phyloP scores from a whole-genome alignment of 2,888 invertebrate species.

The Lomographa bimaculata region DNA sequence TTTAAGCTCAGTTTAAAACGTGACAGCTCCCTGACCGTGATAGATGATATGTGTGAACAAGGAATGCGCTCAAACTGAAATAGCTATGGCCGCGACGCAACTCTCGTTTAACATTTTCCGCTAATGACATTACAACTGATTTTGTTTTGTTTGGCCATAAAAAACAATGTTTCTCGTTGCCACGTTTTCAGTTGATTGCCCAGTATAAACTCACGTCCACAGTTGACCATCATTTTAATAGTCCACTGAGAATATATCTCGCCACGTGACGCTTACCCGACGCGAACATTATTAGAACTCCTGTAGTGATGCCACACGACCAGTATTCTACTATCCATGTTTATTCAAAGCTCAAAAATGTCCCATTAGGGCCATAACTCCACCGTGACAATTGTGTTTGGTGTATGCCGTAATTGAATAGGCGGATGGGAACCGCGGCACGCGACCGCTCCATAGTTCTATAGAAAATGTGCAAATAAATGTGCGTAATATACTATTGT shows the following conservation, averaged over 20 bases:
- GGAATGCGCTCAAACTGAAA: slow-evolving; percentile 65
- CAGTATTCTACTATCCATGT: slow-evolving; percentile 64
- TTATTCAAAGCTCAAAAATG: slow-evolving; percentile 70
- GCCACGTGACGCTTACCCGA: slow-evolving; percentile 53
- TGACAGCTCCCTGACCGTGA: slow-evolving; percentile 67
- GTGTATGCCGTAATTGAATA: slow-evolving; percentile 73
- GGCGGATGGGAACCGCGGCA: slow-evolving; percentile 71
- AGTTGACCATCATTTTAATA: slow-evolving; percentile 59
- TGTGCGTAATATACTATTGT: slow-evolving; percentile 67
- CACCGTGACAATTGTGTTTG: slow-evolving; percentile 72
- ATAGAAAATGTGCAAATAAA: slow-evolving; percentile 67
- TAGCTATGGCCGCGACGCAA: slow-evolving; percentile 49
- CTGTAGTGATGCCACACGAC: slow-evolving; percentile 76
- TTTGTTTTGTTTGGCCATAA: slow-evolving; percentile 47
- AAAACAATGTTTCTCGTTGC: slow-evolving; percentile 43
- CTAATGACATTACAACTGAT: slow-evolving; percentile 57
- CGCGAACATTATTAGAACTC: slow-evolving; percentile 68
- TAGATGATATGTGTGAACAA: slow-evolving; percentile 59
- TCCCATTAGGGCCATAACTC: slow-evolving; percentile 75
- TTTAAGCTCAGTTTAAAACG: slow-evolving; percentile 69
- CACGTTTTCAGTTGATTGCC: slow-evolving; percentile 26
- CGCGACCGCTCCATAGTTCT: slow-evolving; percentile 59
- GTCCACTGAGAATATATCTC: slow-evolving; percentile 52
- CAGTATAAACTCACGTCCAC: slow-evolving; percentile 46
- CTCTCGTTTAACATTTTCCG: slow-evolving; percentile 59